Evolutionary conservation across 2,797 vertebrate genomes (phyloP).

Genomic region (Hafferia zeledoni): DNA sequence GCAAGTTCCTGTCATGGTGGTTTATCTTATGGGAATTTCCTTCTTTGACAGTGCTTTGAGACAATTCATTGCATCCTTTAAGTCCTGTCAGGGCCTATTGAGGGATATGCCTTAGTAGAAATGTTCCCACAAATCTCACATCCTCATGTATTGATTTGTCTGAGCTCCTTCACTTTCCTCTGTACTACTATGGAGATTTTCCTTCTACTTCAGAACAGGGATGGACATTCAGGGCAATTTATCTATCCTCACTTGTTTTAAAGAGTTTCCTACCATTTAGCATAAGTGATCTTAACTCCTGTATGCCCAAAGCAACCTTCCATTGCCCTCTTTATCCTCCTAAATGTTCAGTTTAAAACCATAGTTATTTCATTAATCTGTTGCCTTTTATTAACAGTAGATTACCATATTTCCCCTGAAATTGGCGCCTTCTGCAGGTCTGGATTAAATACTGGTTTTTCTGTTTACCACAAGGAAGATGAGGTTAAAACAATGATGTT

Average conservation of each 20-base stretch:
- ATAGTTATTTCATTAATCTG: neutral
- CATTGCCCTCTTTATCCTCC: neutral
- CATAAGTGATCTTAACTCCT: neutral
- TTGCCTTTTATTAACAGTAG: neutral
- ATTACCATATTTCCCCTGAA: neutral
- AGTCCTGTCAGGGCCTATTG: neutral
- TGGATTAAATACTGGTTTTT: neutral
- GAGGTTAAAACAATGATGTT: neutral
- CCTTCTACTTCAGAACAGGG: neutral
- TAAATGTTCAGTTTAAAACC: neutral
- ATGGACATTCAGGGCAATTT: neutral
- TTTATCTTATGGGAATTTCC: neutral
- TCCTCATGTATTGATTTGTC: neutral
- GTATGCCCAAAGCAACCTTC: neutral
- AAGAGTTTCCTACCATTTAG: neutral
- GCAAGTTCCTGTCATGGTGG: neutral
- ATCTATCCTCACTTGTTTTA: neutral
- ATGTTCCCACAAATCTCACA: neutral
- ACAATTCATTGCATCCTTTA: neutral
- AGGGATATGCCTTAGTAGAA: neutral
- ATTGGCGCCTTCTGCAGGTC: neutral
- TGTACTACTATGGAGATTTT: neutral
- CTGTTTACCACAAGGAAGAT: neutral
- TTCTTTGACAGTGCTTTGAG: neutral
- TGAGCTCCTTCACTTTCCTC: neutral